A percentile compares a stretch with the other conserved stretches of the same genome.
phyloP scores from a whole-genome alignment of 2,113 vertebrate genomes.

The Sceloporus tristichus region DNA sequence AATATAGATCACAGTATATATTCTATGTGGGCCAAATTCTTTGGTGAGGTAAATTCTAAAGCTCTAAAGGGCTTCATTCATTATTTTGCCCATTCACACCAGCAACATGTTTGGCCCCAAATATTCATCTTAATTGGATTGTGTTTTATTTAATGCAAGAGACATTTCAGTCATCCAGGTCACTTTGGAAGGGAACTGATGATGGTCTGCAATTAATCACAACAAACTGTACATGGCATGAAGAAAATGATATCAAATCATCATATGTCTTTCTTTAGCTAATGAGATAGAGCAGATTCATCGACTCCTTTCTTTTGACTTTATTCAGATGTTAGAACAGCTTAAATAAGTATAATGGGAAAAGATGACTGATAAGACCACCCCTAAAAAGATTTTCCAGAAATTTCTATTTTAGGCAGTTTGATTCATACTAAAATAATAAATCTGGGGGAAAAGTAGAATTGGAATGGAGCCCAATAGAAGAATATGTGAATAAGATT shows the following conservation, averaged over 20 bases:
- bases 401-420: slow-evolving; percentile 42
- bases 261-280: slow-evolving; percentile 79
- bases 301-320: slow-evolving; percentile 61
- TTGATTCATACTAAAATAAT: slow-evolving; percentile 20
- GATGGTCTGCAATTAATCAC: slow-evolving; percentile 81
- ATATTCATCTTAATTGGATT: slow-evolving; percentile 56
- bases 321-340: slow-evolving; percentile 66
- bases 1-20: slow-evolving; percentile 18
- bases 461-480: no score
- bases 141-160: slow-evolving; percentile 65
- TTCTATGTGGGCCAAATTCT: slow-evolving; percentile 5
- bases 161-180: slow-evolving; percentile 73
- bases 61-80: neutral
- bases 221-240: slow-evolving; percentile 78
- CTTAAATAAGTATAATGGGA: slow-evolving; percentile 80
- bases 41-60: slow-evolving; percentile 39
- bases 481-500: no score
- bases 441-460: no score
- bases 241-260: slow-evolving; percentile 82
- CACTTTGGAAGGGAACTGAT: slow-evolving; percentile 41
- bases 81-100: neutral
- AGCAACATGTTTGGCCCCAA: slow-evolving; percentile 24
- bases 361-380: slow-evolving; percentile 73
- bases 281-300: slow-evolving; percentile 80
- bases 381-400: slow-evolving; percentile 68